A percentile compares a stretch with the other conserved stretches of the same genome.
These are phyloP conservation scores for Himalopsyche kuldschensis DNA, from an alignment of 2,888 invertebrate species.

Conservation along the genomic window DNA sequence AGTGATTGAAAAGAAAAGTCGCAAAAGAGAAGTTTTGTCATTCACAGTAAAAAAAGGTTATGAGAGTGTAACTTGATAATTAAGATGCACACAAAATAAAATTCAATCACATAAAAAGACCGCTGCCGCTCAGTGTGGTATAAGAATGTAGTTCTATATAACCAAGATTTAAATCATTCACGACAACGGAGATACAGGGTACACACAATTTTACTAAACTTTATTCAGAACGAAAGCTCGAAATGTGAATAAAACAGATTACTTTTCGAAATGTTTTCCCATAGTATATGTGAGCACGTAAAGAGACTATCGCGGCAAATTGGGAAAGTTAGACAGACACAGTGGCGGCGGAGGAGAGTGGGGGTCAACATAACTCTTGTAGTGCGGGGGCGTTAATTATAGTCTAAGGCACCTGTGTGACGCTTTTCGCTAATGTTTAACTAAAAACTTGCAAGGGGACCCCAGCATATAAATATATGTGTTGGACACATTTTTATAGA, in stretches of 20 bases:
- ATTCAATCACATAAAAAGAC: no score
- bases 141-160: no score
- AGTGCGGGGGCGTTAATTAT: background rate
- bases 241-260: background rate
- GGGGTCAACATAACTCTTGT: background rate
- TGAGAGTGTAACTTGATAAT: no score
- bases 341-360: background rate
- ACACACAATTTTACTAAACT: background rate
- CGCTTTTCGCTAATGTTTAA: background rate
- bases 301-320: background rate
- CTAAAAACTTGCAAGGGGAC: background rate
- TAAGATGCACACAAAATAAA: no score
- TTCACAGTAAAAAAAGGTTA: no score
- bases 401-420: background rate
- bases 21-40: no score
- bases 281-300: background rate
- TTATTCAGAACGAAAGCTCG: background rate
- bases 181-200: background rate
- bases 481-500: background rate
- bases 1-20: no score
- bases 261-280: background rate
- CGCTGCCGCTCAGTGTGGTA: no score
- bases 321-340: background rate
- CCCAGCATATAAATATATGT: background rate
- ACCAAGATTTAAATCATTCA: no score